These are phyloP conservation scores for Megaptera novaeangliae DNA, from an alignment of 2,113 vertebrate species.

Conservation along the genomic window DNA sequence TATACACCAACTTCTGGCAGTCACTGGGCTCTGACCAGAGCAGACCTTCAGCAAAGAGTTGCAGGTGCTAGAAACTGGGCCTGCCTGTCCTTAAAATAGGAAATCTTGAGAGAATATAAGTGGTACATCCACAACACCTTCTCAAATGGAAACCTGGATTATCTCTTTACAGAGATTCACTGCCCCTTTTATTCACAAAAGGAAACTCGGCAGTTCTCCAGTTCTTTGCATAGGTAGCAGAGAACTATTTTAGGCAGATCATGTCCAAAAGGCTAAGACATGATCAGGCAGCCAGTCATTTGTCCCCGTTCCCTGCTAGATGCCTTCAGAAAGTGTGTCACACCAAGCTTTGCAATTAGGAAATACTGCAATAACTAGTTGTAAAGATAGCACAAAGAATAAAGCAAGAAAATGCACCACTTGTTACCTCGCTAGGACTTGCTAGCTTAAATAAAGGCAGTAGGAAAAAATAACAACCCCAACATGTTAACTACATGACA, in stretches of 20 bases:
- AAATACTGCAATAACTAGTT: background rate
- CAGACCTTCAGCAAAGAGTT: background rate
- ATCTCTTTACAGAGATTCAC: background rate
- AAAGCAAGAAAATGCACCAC: background rate
- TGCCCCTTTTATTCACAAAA: background rate
- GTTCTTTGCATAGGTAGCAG: background rate
- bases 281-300: background rate
- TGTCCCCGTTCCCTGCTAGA: background rate
- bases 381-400: background rate
- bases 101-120: accelerated
- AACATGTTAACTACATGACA: background rate
- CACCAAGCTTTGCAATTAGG: background rate
- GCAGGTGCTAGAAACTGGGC: background rate
- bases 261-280: background rate
- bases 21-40: background rate
- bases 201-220: background rate
- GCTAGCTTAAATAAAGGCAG: background rate
- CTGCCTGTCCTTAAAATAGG: background rate
- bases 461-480: background rate
- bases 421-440: background rate
- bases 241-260: background rate
- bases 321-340: background rate
- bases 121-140: background rate
- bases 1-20: background rate
- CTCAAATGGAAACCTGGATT: background rate